These are phyloP conservation scores for Suillia variegata DNA, from an alignment of 2,888 invertebrate genomes.

Conservation along the genomic window DNA sequence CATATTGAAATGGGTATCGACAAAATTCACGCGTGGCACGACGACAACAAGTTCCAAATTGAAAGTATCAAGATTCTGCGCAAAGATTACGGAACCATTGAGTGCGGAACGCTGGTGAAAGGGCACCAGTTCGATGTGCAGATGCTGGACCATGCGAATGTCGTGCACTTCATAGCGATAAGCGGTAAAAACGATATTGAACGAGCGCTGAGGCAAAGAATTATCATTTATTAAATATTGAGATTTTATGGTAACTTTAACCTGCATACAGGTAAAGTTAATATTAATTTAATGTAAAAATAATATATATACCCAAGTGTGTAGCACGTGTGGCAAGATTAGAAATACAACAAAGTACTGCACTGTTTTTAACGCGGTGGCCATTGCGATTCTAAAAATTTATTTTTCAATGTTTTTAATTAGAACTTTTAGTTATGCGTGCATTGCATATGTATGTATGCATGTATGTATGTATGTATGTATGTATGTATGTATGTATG, in stretches of 20 bases:
- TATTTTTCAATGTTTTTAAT: no score
- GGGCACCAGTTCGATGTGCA: neutral
- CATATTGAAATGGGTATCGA: neutral
- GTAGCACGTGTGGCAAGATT: no score
- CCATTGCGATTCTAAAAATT: no score
- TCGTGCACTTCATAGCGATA: conserved; percentile 4
- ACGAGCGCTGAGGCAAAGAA: conserved; percentile 8
- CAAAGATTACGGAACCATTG: neutral
- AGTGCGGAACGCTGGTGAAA: conserved; percentile 1
- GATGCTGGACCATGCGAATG: neutral
- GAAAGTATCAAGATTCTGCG: neutral
- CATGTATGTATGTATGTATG: no score
- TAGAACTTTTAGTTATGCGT: no score
- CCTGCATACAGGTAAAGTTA: no score
- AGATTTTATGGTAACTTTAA: neutral
- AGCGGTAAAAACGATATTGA: neutral
- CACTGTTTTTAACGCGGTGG: no score
- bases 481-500: no score
- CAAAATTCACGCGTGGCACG: neutral
- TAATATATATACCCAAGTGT: no score
- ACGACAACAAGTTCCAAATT: neutral
- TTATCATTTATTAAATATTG: neutral
- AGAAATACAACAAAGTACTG: no score
- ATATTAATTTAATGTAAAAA: no score
- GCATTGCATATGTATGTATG: no score